Conservation (phyloP, 2,113 vertebrate species). For the Boleophthalmus pectinirostris region DNA sequence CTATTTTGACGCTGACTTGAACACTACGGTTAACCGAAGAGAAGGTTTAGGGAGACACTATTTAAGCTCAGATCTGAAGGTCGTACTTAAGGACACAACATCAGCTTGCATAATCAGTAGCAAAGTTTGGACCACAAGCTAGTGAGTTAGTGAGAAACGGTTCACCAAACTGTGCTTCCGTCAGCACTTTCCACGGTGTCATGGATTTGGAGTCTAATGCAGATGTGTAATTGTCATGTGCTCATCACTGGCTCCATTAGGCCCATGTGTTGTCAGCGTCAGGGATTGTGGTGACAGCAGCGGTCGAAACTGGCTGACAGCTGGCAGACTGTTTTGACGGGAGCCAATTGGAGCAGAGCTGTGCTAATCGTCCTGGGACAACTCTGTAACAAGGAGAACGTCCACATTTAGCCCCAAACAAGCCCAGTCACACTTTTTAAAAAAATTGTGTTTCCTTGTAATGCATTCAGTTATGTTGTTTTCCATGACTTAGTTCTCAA, state of each 20-base stretch:
- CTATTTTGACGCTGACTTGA: too few relatives aligned
- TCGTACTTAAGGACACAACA: too few relatives aligned
- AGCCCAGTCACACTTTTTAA: not conserved
- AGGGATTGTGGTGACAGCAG: constrained; percentile 31
- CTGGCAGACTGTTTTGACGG: constrained; percentile 3
- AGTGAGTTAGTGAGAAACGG: not conserved
- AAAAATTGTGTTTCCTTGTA: too few relatives aligned
- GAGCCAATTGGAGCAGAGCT: constrained; percentile 20
- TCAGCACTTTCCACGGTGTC: not conserved
- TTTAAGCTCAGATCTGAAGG: too few relatives aligned
- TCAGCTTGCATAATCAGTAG: too few relatives aligned
- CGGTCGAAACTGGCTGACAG: constrained; percentile 11
- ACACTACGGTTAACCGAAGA: too few relatives aligned
- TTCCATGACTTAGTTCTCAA: too few relatives aligned
- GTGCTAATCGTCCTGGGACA: not conserved
- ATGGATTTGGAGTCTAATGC: not conserved
- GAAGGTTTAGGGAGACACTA: too few relatives aligned
- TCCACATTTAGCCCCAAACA: not conserved
- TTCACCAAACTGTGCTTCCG: not conserved
- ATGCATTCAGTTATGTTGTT: too few relatives aligned
- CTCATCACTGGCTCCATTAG: constrained; percentile 37
- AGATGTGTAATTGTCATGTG: constrained; percentile 7
- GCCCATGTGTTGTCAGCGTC: constrained; percentile 21
- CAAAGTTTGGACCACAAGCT: too few relatives aligned
- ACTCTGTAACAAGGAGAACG: constrained; percentile 5